phyloP scores from a whole-genome alignment of 37 sponge, comb jelly and placozoan species.

The Agelas oroides region DNA sequence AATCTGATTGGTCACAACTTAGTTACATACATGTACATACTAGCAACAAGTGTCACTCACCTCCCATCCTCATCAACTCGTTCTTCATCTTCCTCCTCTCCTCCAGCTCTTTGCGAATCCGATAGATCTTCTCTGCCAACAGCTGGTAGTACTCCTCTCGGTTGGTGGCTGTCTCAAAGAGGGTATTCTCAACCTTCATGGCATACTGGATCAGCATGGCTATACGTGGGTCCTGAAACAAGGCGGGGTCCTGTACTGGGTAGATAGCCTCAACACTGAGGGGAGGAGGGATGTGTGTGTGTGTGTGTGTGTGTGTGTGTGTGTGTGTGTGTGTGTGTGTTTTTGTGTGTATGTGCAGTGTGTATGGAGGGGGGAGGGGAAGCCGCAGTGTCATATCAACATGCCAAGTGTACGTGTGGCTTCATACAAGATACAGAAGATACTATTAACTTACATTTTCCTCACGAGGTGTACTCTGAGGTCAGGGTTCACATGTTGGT shows the following conservation, averaged over 20 bases:
- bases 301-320: too few relatives aligned
- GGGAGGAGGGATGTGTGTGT: too few relatives aligned
- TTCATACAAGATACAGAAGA: too few relatives aligned
- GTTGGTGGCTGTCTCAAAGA: conserved; percentile 61
- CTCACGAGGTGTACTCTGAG: conserved; percentile 84
- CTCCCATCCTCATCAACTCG: background rate
- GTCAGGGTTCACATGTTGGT: conserved; percentile 71
- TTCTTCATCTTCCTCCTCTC: conserved; percentile 46
- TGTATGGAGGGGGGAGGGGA: too few relatives aligned
- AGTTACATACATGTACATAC: too few relatives aligned
- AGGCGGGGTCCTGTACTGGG: conserved; percentile 76
- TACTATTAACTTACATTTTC: conserved; percentile 81
- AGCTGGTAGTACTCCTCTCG: conserved; percentile 91
- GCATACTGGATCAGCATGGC: conserved; percentile 84
- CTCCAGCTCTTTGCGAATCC: conserved; percentile 91
- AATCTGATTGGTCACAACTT: too few relatives aligned
- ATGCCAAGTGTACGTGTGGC: background rate
- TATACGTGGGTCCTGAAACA: conserved; percentile 78
- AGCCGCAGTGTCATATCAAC: too few relatives aligned
- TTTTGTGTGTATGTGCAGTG: too few relatives aligned
- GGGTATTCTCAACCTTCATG: conserved; percentile 81
- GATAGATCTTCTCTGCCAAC: conserved; percentile 92
- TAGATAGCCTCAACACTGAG: conserved; percentile 88
- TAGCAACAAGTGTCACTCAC: too few relatives aligned
- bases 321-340: too few relatives aligned